Base-by-base conservation (phyloP, 2,797 vertebrate genomes). In the Bucorvus abyssinicus region DNA sequence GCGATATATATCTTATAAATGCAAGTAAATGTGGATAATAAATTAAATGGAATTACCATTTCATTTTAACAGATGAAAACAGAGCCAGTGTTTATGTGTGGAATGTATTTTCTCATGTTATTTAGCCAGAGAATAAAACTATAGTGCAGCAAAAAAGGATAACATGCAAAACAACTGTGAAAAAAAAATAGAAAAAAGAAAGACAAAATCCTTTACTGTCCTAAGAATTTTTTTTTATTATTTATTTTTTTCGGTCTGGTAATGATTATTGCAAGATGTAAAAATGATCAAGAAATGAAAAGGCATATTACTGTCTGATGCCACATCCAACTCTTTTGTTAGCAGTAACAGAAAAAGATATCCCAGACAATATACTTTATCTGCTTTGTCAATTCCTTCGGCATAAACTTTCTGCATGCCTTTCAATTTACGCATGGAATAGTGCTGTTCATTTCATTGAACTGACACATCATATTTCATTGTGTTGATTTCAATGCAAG, bases 401-500 rank as follows among this genome's bases (percentile, higher is more conserved):
- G 15, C 68, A 53, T 94, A 90, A 94, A 94, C 84, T 96, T 94
- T 64, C 55, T 79, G 27, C 55, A 56, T 70, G 74, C 60, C 44
- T 95, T 93, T 92, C 76, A 67, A 74, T 83, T 91, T 80, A 45
- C 53, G 71, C 74, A 53, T 18, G 42, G 74, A 90, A 71, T 77
- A 82, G 16, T 53, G 76, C 34, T 87, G 75, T 59, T 96, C 91
- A 88, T 94, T 94, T 93, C 90, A 92, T 84, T 79, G 90, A 94
- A 94, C 84, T 92, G 84, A 87, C 73, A 90, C 3, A 2, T 96
- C 93, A 83, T 73, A 86, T 95, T 94, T 93, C 87, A 94, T 92
- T 94, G 93, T 93, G 93, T 29, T 91, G 94, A 80, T 94, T 93
- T 95, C 77, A 87, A 68, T 83, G 88, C 47, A 87, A 93, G 70